Conservation (phyloP, 2,888 invertebrate genomes). For the Pterostichus madidus region DNA sequence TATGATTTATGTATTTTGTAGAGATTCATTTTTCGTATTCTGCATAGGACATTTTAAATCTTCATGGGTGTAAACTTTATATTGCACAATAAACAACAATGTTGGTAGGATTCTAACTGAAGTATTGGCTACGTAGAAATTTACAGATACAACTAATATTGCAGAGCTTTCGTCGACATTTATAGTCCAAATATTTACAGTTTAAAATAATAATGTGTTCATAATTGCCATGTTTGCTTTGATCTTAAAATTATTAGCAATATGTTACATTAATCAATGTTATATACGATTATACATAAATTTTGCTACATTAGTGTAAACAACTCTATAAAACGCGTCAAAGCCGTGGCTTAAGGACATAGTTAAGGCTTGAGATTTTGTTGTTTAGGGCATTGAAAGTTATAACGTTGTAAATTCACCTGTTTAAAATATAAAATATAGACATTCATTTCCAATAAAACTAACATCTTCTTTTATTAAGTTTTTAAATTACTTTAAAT, state of each 20-base stretch:
- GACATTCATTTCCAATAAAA: slow-evolving; percentile 20
- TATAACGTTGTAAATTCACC: slow-evolving; percentile 39
- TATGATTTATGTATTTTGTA: slow-evolving; percentile 52
- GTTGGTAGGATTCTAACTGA: not conserved
- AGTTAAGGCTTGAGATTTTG: slow-evolving; percentile 18
- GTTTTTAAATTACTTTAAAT: slow-evolving; percentile 31
- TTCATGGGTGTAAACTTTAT: slow-evolving; percentile 3
- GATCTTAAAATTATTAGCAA: slow-evolving; percentile 40
- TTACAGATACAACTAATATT: not conserved
- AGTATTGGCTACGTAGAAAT: slow-evolving; percentile 1
- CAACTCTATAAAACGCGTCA: slow-evolving; percentile 40
- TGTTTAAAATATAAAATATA: slow-evolving; percentile 22
- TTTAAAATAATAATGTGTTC: slow-evolving; percentile 4
- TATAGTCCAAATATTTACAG: slow-evolving; percentile 39
- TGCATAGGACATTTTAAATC: not conserved
- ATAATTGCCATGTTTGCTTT: slow-evolving; percentile 33
- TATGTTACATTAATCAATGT: slow-evolving; percentile 50
- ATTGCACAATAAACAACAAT: slow-evolving; percentile 26
- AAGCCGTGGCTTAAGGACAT: slow-evolving; percentile 14
- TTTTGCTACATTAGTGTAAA: slow-evolving; percentile 54
- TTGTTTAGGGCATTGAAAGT: slow-evolving; percentile 27
- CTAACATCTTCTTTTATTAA: slow-evolving; percentile 19
- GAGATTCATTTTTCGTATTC: slow-evolving; percentile 24
- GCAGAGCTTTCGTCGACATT: not conserved
- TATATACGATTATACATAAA: slow-evolving; percentile 59